phyloP scores from a whole-genome alignment of 1,140 invertebrate genomes.

The Colletes gigas region DNA sequence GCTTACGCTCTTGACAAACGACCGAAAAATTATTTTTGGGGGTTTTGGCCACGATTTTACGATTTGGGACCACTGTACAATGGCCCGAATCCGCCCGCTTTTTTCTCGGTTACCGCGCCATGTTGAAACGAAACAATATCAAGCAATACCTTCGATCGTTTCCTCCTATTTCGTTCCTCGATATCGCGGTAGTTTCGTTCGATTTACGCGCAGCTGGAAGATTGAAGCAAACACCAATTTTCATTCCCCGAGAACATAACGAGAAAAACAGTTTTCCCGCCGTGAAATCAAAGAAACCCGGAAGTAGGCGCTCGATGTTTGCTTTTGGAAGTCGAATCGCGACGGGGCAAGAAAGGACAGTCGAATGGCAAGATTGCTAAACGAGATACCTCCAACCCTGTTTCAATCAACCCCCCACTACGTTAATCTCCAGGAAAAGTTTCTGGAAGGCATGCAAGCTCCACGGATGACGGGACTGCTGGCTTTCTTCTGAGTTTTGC shows the following conservation, averaged over 20 bases:
- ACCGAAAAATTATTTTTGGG: too few relatives aligned
- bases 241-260: not conserved
- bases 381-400: conserved; percentile 62
- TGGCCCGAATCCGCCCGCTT: not conserved
- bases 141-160: conserved; percentile 25
- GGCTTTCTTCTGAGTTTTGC: conserved; percentile 8
- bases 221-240: not conserved
- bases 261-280: conserved; percentile 18
- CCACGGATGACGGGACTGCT: not conserved
- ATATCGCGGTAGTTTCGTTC: conserved; percentile 22
- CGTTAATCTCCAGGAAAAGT: conserved; percentile 35
- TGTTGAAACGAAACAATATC: conserved; percentile 1
- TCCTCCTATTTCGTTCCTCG: conserved; percentile 17
- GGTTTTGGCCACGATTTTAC: too few relatives aligned
- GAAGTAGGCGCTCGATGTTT: conserved; percentile 16
- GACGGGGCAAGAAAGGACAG: conserved; percentile 1
- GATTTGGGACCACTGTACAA: too few relatives aligned
- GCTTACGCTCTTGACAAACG: too few relatives aligned
- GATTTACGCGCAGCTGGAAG: conserved; percentile 20
- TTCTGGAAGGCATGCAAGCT: conserved; percentile 16
- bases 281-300: conserved; percentile 22
- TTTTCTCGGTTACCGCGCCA: not conserved
- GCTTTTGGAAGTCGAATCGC: conserved; percentile 37
- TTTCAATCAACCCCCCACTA: conserved; percentile 56
- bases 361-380: conserved; percentile 59